Conservation (phyloP, 2,113 vertebrate species). For the Centropus unirufus region DNA sequence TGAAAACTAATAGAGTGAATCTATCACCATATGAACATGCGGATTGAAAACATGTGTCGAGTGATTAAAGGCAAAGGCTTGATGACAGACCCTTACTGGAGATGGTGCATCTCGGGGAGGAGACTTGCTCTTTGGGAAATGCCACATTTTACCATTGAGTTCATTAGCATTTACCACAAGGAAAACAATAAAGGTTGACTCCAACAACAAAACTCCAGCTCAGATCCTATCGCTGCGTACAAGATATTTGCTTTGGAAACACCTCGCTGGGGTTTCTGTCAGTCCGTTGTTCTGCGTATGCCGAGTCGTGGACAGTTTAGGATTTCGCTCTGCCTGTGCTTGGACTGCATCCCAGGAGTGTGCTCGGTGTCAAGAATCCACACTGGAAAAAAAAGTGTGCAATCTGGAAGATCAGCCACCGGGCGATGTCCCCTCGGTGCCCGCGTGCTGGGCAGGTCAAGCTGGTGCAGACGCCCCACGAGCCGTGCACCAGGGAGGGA, state of each 20-base stretch:
- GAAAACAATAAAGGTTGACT: slow-evolving; percentile 41
- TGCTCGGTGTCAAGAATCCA: slow-evolving; percentile 37
- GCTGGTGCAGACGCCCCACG: neutral
- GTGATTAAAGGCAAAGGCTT: slow-evolving; percentile 73
- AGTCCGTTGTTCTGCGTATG: neutral
- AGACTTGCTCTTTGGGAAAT: slow-evolving; percentile 31
- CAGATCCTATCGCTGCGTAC: slow-evolving; percentile 1
- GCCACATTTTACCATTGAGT: slow-evolving; percentile 55
- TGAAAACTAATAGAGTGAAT: slow-evolving; percentile 44
- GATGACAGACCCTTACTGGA: slow-evolving; percentile 65
- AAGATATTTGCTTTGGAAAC: slow-evolving; percentile 68
- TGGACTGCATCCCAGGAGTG: slow-evolving; percentile 26
- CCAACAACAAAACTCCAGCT: slow-evolving; percentile 1
- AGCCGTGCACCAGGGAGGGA: neutral
- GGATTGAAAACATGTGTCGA: slow-evolving; percentile 85
- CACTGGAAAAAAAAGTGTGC: slow-evolving; percentile 18
- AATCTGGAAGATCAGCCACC: slow-evolving; percentile 12
- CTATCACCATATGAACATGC: slow-evolving; percentile 74
- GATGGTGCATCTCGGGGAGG: slow-evolving; percentile 9
- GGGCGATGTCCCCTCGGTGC: neutral
- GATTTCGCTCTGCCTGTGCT: slow-evolving; percentile 38
- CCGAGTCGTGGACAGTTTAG: slow-evolving; percentile 48
- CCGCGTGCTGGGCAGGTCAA: neutral
- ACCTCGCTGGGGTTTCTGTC: slow-evolving; percentile 37
- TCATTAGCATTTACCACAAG: slow-evolving; percentile 54